Conservation (phyloP, 2,113 vertebrate species). For the Diadophis punctatus region DNA sequence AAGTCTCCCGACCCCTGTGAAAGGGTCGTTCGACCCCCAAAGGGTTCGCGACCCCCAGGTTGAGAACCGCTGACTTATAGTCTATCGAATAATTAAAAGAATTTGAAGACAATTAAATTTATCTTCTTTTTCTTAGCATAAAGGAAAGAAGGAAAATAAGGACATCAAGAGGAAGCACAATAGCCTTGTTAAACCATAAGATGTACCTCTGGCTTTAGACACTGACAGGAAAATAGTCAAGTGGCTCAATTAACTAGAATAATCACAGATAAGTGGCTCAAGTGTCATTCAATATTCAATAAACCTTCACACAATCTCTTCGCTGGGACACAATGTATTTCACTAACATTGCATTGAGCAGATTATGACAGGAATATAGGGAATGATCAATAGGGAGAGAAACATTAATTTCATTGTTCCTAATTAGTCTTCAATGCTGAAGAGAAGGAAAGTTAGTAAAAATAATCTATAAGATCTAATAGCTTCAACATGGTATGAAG, state of each 20-base stretch:
- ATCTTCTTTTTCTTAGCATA: background rate
- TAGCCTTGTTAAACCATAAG: background rate
- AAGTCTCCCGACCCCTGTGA: no score
- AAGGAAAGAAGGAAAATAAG: background rate
- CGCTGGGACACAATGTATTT: background rate
- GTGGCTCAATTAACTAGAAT: background rate
- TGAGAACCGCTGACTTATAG: no score
- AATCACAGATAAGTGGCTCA: background rate
- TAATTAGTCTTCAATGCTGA: background rate
- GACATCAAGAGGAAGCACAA: background rate
- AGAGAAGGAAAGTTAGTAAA: slow-evolving; percentile 9
- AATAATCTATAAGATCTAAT: slow-evolving; percentile 4
- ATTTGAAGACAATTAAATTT: background rate
- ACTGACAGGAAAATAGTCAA: background rate
- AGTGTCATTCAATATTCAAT: slow-evolving; percentile 20
- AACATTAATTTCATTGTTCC: background rate
- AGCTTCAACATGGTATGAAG: slow-evolving; percentile 5
- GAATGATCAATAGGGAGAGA: background rate
- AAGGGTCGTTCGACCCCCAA: no score
- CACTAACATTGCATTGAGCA: slow-evolving; percentile 10
- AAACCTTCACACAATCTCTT: slow-evolving; percentile 30
- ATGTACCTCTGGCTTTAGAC: background rate
- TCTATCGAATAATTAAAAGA: background rate
- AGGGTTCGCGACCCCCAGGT: no score
- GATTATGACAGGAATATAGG: background rate